These are phyloP conservation scores for Orycteropus afer DNA, from an alignment of 2,113 vertebrate species.

Conservation along the genomic window DNA sequence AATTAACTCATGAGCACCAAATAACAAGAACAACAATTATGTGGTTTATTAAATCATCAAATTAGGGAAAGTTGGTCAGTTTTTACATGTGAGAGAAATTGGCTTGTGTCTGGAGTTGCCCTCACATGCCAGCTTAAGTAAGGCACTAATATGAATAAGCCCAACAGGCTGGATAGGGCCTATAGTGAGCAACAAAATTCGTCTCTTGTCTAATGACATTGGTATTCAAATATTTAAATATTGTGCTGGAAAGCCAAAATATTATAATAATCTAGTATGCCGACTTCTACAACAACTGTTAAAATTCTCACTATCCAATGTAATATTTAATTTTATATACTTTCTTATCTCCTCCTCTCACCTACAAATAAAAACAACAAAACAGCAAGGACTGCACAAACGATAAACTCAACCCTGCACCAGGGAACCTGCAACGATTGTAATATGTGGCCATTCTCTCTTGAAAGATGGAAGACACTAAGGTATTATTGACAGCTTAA, in stretches of 20 bases:
- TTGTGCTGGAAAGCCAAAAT: neutral
- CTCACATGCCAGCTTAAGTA: rapidly evolving
- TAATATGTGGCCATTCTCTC: neutral
- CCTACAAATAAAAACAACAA: neutral
- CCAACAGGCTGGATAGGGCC: neutral
- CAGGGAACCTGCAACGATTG: neutral
- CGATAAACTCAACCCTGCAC: neutral
- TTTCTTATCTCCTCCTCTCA: neutral
- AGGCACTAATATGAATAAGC: rapidly evolving
- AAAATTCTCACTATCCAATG: neutral
- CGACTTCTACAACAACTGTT: neutral
- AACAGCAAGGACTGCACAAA: neutral
- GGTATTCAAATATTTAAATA: neutral
- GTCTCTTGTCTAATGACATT: neutral
- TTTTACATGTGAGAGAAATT: neutral
- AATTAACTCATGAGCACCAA: neutral
- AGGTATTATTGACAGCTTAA: neutral
- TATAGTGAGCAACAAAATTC: neutral
- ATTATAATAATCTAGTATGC: rapidly evolving
- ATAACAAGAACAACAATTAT: neutral
- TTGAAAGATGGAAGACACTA: neutral
- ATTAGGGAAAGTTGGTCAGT: neutral
- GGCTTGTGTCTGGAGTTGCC: no score
- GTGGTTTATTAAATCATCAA: neutral
- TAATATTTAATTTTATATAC: neutral